Evolutionary conservation across 2,113 vertebrate species (phyloP), one percentile per base, ranked within the genome.

Genomic region (Grantiella picta): DNA sequence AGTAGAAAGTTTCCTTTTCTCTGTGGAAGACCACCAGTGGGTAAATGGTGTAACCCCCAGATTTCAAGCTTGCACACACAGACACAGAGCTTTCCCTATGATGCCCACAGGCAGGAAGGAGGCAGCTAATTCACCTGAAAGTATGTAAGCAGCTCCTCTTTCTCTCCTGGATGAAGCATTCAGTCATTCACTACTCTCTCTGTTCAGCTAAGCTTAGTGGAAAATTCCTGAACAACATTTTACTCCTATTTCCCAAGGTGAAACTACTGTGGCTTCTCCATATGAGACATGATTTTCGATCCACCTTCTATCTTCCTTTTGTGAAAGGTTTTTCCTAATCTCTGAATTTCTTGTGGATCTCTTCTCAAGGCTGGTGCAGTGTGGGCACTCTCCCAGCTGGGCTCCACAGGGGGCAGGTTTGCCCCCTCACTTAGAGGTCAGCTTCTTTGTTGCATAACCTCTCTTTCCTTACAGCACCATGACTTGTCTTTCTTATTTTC

Each of bases 371-470:
- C 9, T 1, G 0, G 15, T 36, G 47, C 38, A 66, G 10, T 11
- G 33, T 1, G 2, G 35, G 25, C 2, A 3, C 14, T 83, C 12
- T 76, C 22, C 16, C 38, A 56, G 15, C 13, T 23, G 45, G 29
- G 28, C 36, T 86, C 35, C 5, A 3, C 0, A 0, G 10, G 7
- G 8, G 4, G 3, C 15, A 64, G 2, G 7, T 70, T 65, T 70
- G 8, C 9, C 9, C 28, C 7, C 23, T 79, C 1, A 0, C 36
- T 65, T 24, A 27, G 18, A 29, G 23, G 7, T 7, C 56, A 40
- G 27, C 16, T 73, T 31, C 24, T 7, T 33, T 45, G 60, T 4
- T 2, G 59, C 28, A 10, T 22, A 19, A 57, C 42, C 6, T 57
- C 10, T 77, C 29, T 70, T 75, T 88, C 40, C 38, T 35, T 29